phyloP scores from a whole-genome alignment of 2,113 vertebrate genomes.

The Pelmatolapia mariae region DNA sequence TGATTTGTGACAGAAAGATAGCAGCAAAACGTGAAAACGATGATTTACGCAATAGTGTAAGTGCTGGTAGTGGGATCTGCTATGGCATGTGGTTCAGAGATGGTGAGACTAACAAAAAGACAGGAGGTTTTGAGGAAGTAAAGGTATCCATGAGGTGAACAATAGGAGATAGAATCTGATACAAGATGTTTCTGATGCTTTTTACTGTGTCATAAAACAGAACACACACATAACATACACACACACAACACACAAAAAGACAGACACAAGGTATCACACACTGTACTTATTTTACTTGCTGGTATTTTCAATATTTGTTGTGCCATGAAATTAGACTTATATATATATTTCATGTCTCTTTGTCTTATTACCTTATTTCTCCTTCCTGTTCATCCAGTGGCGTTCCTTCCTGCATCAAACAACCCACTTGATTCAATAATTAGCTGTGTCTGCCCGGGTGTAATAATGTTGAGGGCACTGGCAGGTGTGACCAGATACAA shows the following conservation, averaged over 20 bases:
- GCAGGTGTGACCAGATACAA: slow-evolving; percentile 30
- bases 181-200: not conserved
- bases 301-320: not conserved
- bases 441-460: slow-evolving; percentile 20
- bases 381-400: not conserved
- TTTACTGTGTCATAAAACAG: not conserved
- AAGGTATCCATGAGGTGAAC: not conserved
- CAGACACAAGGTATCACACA: not conserved
- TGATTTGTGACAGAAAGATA: not conserved
- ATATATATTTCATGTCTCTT: not conserved
- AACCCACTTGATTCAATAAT: slow-evolving; percentile 6
- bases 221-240: not conserved
- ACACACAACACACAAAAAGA: not conserved
- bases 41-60: not conserved
- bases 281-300: not conserved
- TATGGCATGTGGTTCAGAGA: not conserved
- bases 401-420: not conserved
- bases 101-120: not conserved
- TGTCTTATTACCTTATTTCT: not conserved
- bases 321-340: not conserved
- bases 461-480: not conserved
- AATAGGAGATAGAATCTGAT: not conserved
- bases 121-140: not conserved
- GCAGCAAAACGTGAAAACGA: not conserved
- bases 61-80: not conserved